Conservation (phyloP, 53 echinoderm and acorn worm genomes). For the Holothuria scabra region DNA sequence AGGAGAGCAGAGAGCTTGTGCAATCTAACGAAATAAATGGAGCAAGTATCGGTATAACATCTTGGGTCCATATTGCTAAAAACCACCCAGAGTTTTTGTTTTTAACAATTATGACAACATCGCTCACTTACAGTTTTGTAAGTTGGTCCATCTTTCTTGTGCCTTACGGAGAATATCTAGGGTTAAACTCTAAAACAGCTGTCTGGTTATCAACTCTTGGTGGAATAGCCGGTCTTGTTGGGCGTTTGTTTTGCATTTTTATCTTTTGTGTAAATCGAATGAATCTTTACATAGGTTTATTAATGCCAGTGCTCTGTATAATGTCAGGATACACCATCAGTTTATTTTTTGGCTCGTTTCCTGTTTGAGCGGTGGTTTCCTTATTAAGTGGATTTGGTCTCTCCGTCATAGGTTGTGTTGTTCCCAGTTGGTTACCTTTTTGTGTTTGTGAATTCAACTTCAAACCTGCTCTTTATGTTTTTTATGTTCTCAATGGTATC, state of each 20-base stretch:
- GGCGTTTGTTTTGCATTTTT: neutral
- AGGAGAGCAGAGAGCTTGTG: too few relatives aligned
- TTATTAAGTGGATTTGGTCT: conserved; percentile 4
- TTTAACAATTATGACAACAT: neutral
- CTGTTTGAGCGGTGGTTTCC: neutral
- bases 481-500: neutral
- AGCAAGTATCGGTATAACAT: too few relatives aligned
- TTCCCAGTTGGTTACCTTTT: neutral
- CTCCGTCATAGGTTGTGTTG: neutral
- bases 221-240: conserved; percentile 1
- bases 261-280: neutral
- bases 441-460: neutral
- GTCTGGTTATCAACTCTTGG: conserved; percentile 29
- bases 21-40: too few relatives aligned
- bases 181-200: conserved; percentile 24
- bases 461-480: conserved; percentile 3
- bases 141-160: conserved; percentile 37
- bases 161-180: conserved; percentile 32
- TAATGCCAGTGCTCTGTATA: neutral
- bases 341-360: neutral
- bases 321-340: conserved; percentile 3
- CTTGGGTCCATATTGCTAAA: neutral
- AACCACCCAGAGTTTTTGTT: neutral
- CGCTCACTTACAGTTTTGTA: neutral
- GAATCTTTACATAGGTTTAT: neutral